Evolutionary conservation across 2,113 vertebrate genomes (phyloP).

Genomic region (Rana temporaria): DNA sequence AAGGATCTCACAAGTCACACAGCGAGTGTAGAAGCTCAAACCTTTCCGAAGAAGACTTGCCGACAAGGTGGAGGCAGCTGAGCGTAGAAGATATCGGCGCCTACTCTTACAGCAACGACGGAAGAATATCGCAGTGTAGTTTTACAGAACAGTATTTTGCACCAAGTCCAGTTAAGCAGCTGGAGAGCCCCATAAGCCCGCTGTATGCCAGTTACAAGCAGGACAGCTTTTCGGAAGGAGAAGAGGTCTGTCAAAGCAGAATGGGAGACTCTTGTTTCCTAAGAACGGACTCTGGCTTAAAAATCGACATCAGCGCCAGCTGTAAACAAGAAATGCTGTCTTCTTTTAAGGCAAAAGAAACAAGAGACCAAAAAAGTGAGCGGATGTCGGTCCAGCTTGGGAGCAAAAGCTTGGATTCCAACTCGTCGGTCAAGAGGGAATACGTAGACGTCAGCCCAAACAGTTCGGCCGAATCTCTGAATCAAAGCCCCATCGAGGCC

Average conservation of each 20-base stretch:
- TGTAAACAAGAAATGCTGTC: conserved; percentile 78
- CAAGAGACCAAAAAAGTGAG: conserved; percentile 80
- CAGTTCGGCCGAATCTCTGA: conserved; percentile 86
- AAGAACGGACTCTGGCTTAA: conserved; percentile 76
- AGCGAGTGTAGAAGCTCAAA: conserved; percentile 81
- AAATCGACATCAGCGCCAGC: conserved; percentile 75
- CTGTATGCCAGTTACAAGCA: conserved; percentile 82
- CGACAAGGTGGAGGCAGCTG: conserved; percentile 84
- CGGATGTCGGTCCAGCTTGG: conserved; percentile 81
- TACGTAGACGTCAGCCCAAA: conserved; percentile 81
- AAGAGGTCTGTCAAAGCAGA: conserved; percentile 82
- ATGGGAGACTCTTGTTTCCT: conserved; percentile 84
- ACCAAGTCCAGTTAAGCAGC: conserved; percentile 73
- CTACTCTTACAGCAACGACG: conserved; percentile 78
- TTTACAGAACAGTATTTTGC: conserved; percentile 84
- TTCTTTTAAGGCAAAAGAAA: conserved; percentile 77
- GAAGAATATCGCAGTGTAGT: conserved; percentile 81
- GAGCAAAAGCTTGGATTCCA: conserved; percentile 81
- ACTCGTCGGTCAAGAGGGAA: conserved; percentile 73
- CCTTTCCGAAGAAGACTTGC: conserved; percentile 78
- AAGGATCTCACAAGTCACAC: conserved; percentile 77
- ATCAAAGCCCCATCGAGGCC: conserved; percentile 84
- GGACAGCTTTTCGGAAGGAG: conserved; percentile 88
- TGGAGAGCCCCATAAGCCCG: conserved; percentile 78
- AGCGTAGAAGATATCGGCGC: conserved; percentile 89